A percentile compares a stretch with the other conserved stretches of the same genome.
These are phyloP conservation scores for Druceiella hillmani DNA, from an alignment of 2,888 invertebrate genomes.

Conservation along the genomic window DNA sequence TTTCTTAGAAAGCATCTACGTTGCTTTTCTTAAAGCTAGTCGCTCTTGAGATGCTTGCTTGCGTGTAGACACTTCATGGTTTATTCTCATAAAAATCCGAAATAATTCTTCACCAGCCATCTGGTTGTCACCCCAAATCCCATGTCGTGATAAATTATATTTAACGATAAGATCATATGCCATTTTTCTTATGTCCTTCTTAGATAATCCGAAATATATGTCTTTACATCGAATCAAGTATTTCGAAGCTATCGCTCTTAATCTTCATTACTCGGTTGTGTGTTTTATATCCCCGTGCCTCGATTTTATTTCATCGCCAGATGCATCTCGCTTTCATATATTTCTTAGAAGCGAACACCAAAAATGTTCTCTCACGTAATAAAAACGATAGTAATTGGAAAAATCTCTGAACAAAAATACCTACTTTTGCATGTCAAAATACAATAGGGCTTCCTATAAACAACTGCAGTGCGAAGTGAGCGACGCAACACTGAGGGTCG, in stretches of 20 bases:
- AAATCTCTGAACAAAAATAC: too few species aligned
- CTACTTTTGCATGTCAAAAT: too few species aligned
- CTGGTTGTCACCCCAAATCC: not conserved
- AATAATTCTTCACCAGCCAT: constrained; percentile 3
- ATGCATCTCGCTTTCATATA: too few species aligned
- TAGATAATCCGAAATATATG: constrained; percentile 1
- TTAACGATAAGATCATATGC: constrained; percentile 1
- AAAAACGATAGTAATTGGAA: too few species aligned
- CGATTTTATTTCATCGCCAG: too few species aligned
- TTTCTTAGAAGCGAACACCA: too few species aligned
- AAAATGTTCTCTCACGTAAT: too few species aligned
- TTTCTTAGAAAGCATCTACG: not conserved
- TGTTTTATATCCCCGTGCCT: constrained; percentile 1
- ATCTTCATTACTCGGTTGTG: constrained; percentile 2
- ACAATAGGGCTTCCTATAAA: too few species aligned
- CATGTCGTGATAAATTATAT: constrained; percentile 1
- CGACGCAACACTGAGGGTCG: too few species aligned
- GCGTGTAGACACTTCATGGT: not conserved
- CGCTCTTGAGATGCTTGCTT: constrained; percentile 1
- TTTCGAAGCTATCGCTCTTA: not conserved
- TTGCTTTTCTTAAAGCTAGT: constrained; percentile 2
- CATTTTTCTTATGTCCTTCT: constrained; percentile 1
- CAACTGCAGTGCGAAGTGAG: too few species aligned
- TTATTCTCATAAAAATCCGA: constrained; percentile 1
- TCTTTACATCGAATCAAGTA: constrained; percentile 3